A percentile compares a stretch with the other conserved stretches of the same genome.
Conservation (phyloP, 1,140 invertebrate species). For the Platorchestia sp. region DNA sequence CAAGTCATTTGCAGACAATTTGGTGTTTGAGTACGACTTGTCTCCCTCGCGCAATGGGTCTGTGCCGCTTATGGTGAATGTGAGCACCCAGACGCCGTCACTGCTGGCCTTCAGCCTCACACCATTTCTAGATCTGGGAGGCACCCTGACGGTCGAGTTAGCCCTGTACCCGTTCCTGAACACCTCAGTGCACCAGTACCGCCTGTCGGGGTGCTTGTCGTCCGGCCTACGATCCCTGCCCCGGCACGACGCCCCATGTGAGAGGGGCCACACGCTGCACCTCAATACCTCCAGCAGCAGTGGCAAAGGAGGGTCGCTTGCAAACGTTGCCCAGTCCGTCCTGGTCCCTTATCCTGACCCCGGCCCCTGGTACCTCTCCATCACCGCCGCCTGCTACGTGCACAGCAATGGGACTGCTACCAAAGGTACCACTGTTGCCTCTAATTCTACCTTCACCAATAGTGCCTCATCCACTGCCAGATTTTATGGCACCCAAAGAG, state of each 20-base stretch:
- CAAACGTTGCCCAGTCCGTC: constrained; percentile 54
- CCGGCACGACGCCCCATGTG: constrained; percentile 43
- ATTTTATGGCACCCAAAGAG: background rate
- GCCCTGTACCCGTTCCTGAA: constrained; percentile 66
- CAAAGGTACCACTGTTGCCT: background rate
- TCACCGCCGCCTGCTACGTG: constrained; percentile 71
- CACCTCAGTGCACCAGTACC: constrained; percentile 56
- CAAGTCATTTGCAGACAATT: constrained; percentile 68
- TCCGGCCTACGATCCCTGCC: background rate
- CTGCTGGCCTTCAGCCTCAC: constrained; percentile 66
- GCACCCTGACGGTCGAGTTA: constrained; percentile 68
- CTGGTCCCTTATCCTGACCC: constrained; percentile 67
- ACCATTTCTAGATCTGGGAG: constrained; percentile 68
- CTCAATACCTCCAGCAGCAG: constrained; percentile 61
- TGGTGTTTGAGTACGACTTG: constrained; percentile 67
- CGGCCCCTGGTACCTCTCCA: constrained; percentile 72
- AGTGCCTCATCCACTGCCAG: background rate
- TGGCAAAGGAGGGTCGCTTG: background rate
- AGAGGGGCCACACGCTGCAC: constrained; percentile 57
- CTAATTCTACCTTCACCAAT: background rate
- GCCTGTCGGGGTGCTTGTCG: constrained; percentile 45
- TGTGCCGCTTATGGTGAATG: constrained; percentile 64
- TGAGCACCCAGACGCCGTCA: constrained; percentile 67
- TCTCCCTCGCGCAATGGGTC: constrained; percentile 64
- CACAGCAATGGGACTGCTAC: background rate